Base-by-base conservation (phyloP, 2,797 vertebrate species). In the Sebastes nivosus region DNA sequence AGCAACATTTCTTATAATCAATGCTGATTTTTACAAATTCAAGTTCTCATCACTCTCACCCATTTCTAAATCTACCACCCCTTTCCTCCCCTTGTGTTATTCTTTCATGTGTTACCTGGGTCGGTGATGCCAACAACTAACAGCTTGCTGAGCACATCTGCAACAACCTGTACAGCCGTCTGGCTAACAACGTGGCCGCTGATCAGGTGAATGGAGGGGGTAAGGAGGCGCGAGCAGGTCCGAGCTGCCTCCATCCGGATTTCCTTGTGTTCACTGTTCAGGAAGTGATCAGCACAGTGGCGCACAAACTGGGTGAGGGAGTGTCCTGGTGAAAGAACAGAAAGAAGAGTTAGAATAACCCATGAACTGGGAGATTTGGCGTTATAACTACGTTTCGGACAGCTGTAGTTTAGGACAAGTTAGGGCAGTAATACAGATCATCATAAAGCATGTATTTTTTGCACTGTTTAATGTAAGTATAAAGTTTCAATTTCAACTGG, bases 211-310 rank as follows among this genome's bases (percentile, higher is more conserved):
- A 99, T 98, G 87, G 98, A 99, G 25, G 99, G 99, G 0, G 98
- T 99, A 18, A 99, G 97, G 67, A 99, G 91, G 46, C 98, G 98
- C 0, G 98, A 99, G 92, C 99, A 99, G 11, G 98, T 99, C 34
- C 98, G 97, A 0, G 99, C 97, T 0, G 98, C 98, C 71, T 99
- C 99, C 98, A 99, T 99, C 8, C 99, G 96, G 86, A 99, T 97
- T 91, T 99, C 99, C 93, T 99, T 99, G 95, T 99, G 98, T n/a
- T 99, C 99, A 0, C 99, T 99, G 95, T 98, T 99, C 64, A 99
- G 95, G 86, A 99, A 99, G 90, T 99, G 98, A 87, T 99, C 99
- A 0, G 99, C 99, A 1, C 99, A 99, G 88, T 99, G 99, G 11
- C 99, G 98, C 30, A 99, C 99, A 85, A 99, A 99, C 95, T 99